A percentile compares a stretch with the other conserved stretches of the same genome.
Evolutionary conservation across 1,140 invertebrate genomes (phyloP).

Genomic region (Mycetomoellerius zeteki): DNA sequence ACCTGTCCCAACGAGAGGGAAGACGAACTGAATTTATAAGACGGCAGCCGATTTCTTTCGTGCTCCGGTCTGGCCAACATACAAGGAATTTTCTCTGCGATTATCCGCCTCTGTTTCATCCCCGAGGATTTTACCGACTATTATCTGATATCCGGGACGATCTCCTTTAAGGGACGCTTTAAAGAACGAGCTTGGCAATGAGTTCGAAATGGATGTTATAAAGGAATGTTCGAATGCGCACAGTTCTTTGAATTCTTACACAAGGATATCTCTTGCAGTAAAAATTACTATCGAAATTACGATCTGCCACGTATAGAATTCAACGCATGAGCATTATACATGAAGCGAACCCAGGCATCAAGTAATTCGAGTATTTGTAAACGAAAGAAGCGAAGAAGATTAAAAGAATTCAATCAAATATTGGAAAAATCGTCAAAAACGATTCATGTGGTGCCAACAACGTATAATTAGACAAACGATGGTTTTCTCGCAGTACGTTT

Average conservation of each 20-base stretch:
- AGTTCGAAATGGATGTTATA: conserved; percentile 23
- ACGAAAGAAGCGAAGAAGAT: not conserved
- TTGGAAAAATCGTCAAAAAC: conserved; percentile 29
- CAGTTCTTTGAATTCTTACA: not conserved
- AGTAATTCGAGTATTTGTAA: not conserved
- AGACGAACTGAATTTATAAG: conserved; percentile 32
- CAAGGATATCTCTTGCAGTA: not conserved
- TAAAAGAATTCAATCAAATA: conserved; percentile 1
- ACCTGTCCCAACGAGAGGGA: not conserved
- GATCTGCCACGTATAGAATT: not conserved
- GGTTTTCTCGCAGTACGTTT: conserved; percentile 18
- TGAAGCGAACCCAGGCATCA: not conserved
- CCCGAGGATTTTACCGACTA: conserved; percentile 23
- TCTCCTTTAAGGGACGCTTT: conserved; percentile 37
- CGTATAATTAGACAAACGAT: conserved; percentile 46
- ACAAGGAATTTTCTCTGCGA: conserved; percentile 22
- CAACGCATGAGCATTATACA: not conserved
- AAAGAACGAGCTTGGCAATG: conserved; percentile 35
- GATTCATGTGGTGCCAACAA: not conserved
- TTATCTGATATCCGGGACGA: conserved; percentile 26
- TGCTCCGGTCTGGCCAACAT: not conserved
- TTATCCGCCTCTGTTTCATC: conserved; percentile 44
- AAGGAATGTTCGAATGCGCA: conserved; percentile 19
- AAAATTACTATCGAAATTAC: conserved; percentile 41
- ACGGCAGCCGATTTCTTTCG: not conserved